Evolutionary conservation across 2,797 vertebrate species (phyloP), one percentile per base, ranked within the genome.

Genomic region (Rallus crepitans): DNA sequence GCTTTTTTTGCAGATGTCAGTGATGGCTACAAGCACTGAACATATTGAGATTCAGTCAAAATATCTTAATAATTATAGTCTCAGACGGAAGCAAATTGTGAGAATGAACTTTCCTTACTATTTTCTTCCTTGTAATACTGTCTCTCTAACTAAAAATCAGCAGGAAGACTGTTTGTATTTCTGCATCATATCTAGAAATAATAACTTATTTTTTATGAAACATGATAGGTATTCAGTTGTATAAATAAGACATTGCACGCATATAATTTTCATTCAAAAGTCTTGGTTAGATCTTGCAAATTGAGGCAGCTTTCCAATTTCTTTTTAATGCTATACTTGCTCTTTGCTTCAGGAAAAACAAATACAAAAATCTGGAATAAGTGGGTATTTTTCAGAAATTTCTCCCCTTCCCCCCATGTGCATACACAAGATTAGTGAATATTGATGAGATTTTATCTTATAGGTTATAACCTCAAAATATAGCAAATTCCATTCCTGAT

Each of bases 331-430:
- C 37, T 35, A 1, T 72, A 33, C 20, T 48, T 23, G 12, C 64
- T 87, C 14, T 93, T 4, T 83, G 13, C 73, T 84, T 65, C 15
- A 56, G 30, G 48, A 78, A 84, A 91, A 61, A 5, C 8, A 83
- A 57, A 33, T 10, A 50, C 28, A 64, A 85, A 63, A 66, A 25
- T 40, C 20, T 87, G 35, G 21, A 70, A n/a, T 56, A 33, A 23
- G 42, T 85, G 35, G 68, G 52, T 15, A 9, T 25, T 50, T 76
- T 73, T 37, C 27, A 11, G n/a, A 68, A 47, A 40, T 39, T 79
- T 69, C 39, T 33, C 23, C 3, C 2, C 7, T 4, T 18, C 8
- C 1, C 8, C 9, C 3, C 0, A 6, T 52, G 21, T 69, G 39
- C 59, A 21, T 69, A 20, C 5, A 76, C 12, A 55, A 37, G 30